Evolutionary conservation across 2,888 invertebrate species (phyloP).

Genomic region (Agonopterix alstromeriana): DNA sequence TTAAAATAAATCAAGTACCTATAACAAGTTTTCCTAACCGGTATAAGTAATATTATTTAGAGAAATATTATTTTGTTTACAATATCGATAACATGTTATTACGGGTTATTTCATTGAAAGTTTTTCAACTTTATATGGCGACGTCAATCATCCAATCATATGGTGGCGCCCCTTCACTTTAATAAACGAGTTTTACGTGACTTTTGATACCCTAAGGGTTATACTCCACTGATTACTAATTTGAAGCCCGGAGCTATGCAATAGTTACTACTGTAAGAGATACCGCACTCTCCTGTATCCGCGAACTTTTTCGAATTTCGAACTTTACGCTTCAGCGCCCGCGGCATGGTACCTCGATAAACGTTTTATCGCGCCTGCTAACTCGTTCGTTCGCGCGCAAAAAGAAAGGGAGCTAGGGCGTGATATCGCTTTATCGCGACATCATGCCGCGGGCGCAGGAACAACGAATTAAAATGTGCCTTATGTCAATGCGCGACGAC

Average conservation of each 20-base stretch:
- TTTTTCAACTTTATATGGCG: slow-evolving; percentile 33
- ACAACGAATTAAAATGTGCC: too few species aligned
- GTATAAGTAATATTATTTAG: slow-evolving; percentile 7
- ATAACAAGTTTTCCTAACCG: neutral
- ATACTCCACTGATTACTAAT: neutral
- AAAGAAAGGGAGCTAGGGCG: too few species aligned
- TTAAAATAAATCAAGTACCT: neutral
- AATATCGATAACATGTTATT: slow-evolving; percentile 47
- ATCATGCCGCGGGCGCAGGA: too few species aligned
- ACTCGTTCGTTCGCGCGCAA: too few species aligned
- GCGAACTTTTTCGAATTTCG: too few species aligned
- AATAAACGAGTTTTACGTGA: slow-evolving; percentile 7
- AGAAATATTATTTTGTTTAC: slow-evolving; percentile 36
- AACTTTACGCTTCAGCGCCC: too few species aligned
- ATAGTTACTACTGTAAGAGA: too few species aligned
- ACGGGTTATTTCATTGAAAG: slow-evolving; percentile 18
- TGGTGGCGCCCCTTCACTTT: slow-evolving; percentile 29
- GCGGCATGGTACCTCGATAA: too few species aligned
- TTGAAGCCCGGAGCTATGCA: neutral
- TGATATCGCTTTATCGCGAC: too few species aligned
- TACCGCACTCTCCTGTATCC: too few species aligned
- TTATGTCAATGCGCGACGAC: too few species aligned
- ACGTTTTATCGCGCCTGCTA: too few species aligned
- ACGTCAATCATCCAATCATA: slow-evolving; percentile 69
- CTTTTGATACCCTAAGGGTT: neutral